phyloP scores from a whole-genome alignment of 2,797 vertebrate genomes.

The Vireo griseus region DNA sequence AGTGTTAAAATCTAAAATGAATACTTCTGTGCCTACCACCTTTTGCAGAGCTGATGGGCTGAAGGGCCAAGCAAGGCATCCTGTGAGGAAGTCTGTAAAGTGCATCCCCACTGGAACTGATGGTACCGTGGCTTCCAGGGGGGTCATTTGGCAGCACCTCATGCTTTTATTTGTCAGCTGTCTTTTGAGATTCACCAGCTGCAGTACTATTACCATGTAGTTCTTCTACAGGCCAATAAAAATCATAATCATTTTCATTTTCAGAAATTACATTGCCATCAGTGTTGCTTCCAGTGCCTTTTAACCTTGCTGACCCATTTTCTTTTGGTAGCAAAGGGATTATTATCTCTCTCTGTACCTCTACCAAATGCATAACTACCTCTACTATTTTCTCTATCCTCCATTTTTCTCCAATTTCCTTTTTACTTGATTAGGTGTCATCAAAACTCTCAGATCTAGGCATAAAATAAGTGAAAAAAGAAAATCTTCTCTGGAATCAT shows the following conservation, averaged over 20 bases:
- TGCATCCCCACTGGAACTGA: neutral
- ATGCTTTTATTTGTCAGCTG: neutral
- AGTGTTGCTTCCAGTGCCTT: conserved; percentile 7
- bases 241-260: conserved; percentile 46
- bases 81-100: neutral
- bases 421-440: neutral
- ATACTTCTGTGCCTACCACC: neutral
- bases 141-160: neutral
- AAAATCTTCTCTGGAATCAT: neutral
- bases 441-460: neutral
- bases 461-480: neutral
- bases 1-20: neutral
- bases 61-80: neutral
- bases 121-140: neutral
- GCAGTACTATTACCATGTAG: neutral
- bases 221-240: conserved; percentile 20
- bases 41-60: neutral
- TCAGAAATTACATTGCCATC: conserved; percentile 24
- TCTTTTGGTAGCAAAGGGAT: neutral
- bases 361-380: neutral
- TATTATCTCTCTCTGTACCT: neutral
- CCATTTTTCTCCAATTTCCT: neutral
- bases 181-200: conserved; percentile 32
- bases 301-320: conserved; percentile 17
- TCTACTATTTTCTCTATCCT: neutral